Percentiles rank a stretch among this genome's conserved stretches.
Evolutionary conservation across 2,888 invertebrate genomes (phyloP).

Genomic region (Acanthosepion lycidas): DNA sequence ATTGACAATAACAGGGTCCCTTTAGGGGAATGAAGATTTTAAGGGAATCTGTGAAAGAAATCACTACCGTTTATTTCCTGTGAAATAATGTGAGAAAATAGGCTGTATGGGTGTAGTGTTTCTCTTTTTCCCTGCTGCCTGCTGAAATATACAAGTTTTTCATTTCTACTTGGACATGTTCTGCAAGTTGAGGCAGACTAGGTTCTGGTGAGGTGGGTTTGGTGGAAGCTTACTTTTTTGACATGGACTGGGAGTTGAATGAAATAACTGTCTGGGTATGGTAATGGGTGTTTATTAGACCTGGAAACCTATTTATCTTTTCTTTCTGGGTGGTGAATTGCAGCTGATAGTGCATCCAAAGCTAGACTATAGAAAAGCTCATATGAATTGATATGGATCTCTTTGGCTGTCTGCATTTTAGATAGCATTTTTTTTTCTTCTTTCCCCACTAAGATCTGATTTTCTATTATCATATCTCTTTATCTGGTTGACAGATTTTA

Average conservation of each 20-base stretch:
- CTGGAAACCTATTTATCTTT: conserved; percentile 33
- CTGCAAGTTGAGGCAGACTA: too few relatives aligned
- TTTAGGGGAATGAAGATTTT: conserved; percentile 33
- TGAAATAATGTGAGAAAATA: conserved; percentile 4
- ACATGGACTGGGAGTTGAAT: background rate
- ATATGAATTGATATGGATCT: conserved; percentile 14
- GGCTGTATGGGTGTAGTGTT: background rate
- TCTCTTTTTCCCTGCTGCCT: background rate
- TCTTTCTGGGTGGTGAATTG: conserved; percentile 33
- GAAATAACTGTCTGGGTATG: background rate
- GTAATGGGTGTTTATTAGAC: conserved; percentile 15
- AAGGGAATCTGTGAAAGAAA: conserved; percentile 4
- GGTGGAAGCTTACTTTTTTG: background rate
- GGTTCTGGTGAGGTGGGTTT: too few relatives aligned
- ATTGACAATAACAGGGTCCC: background rate
- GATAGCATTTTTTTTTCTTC: too few relatives aligned
- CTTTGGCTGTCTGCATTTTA: background rate
- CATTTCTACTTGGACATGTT: too few relatives aligned
- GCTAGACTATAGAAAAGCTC: background rate
- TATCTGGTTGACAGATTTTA: too few relatives aligned
- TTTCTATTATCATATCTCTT: too few relatives aligned
- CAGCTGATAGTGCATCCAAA: background rate
- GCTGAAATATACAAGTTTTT: too few relatives aligned
- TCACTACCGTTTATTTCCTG: background rate
- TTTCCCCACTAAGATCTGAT: too few relatives aligned